These are phyloP conservation scores for Mastomys natalensis DNA, from an alignment of 2,113 vertebrate genomes.

Conservation along the genomic window DNA sequence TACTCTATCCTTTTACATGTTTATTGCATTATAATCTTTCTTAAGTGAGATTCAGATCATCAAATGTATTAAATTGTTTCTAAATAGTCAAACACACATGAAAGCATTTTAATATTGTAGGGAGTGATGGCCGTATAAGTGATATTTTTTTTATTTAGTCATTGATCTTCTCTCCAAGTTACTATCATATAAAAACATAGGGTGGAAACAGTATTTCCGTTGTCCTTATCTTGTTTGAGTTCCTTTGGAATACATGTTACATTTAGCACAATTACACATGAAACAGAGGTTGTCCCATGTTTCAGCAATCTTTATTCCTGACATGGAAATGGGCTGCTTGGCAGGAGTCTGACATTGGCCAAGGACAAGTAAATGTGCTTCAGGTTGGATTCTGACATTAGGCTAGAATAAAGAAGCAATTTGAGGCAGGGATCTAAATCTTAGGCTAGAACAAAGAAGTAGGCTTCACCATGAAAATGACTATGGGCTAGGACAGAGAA, in stretches of 20 bases:
- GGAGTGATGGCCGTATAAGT: not conserved
- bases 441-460: too few relatives aligned
- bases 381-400: too few relatives aligned
- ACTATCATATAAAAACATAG: not conserved
- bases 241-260: not conserved
- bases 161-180: not conserved
- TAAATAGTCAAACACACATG: not conserved
- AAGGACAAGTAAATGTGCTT: too few relatives aligned
- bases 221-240: not conserved
- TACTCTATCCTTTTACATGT: constrained; percentile 34
- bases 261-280: not conserved
- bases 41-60: constrained; percentile 30
- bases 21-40: constrained; percentile 53
- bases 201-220: not conserved
- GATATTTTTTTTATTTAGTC: constrained; percentile 17
- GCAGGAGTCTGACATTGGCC: too few relatives aligned
- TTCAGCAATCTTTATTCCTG: not conserved
- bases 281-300: not conserved
- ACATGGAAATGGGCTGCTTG: too few relatives aligned
- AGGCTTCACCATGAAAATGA: too few relatives aligned
- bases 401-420: too few relatives aligned
- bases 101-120: constrained; percentile 24
- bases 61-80: constrained; percentile 31
- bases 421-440: too few relatives aligned
- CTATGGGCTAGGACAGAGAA: too few relatives aligned